A percentile compares a stretch with the other conserved stretches of the same genome.
Evolutionary conservation across 2,113 vertebrate genomes (phyloP).

Genomic region (Apeltes quadracus): DNA sequence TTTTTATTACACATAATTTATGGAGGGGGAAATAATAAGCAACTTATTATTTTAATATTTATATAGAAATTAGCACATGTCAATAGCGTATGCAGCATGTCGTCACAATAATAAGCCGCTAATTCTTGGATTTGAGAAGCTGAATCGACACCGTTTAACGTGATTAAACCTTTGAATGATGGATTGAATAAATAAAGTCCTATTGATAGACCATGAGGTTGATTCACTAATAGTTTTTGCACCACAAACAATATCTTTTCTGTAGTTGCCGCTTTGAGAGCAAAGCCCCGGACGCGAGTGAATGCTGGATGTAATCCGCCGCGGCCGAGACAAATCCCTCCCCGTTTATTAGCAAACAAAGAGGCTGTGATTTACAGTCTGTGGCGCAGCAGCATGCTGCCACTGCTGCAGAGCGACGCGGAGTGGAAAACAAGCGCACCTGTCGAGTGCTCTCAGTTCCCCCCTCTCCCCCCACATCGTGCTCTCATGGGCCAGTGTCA

Average conservation of each 20-base stretch:
- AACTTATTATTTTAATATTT: no score
- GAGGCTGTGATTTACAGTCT: conserved; percentile 35
- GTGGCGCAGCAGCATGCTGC: conserved; percentile 22
- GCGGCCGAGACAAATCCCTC: conserved; percentile 37
- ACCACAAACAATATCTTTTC: background rate
- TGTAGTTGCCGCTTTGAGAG: background rate
- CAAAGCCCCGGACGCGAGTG: background rate
- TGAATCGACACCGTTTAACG: background rate
- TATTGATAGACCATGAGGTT: background rate
- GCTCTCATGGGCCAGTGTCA: background rate
- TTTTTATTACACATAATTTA: background rate
- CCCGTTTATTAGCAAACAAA: conserved; percentile 50
- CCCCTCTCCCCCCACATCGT: conserved; percentile 12
- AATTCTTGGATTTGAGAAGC: background rate
- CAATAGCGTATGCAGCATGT: no score
- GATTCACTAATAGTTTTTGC: background rate
- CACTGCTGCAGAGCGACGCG: conserved; percentile 16
- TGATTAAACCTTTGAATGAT: background rate
- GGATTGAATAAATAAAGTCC: background rate
- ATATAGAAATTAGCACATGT: no score
- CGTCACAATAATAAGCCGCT: background rate
- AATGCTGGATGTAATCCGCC: conserved; percentile 27
- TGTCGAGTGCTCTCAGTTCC: conserved; percentile 21
- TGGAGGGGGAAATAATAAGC: background rate
- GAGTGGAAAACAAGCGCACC: conserved; percentile 45